Conservation (phyloP, 1,140 invertebrate species). For the Sminthurides bifidus region DNA sequence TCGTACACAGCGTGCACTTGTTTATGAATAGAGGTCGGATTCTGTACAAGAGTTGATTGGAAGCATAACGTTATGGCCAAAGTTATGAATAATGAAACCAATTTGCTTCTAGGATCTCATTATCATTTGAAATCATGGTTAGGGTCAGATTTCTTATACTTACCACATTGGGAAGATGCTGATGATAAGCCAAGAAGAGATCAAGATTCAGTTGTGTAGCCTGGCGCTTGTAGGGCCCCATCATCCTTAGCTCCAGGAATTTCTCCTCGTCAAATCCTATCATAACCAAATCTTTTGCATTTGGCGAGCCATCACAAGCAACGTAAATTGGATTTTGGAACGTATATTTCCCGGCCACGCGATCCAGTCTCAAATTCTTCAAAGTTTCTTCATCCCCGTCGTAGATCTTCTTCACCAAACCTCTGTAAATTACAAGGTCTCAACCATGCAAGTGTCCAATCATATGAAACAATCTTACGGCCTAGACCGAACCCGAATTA, state of each 20-base stretch:
- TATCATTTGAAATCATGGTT: neutral
- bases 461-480: too few species aligned
- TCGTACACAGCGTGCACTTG: constrained; percentile 30
- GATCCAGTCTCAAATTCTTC: constrained; percentile 2
- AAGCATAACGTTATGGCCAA: neutral
- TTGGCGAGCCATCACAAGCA: constrained; percentile 12
- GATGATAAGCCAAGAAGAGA: constrained; percentile 12
- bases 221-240: constrained; percentile 17
- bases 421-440: too few species aligned
- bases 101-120: neutral
- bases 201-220: constrained; percentile 16
- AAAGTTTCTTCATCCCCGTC: constrained; percentile 2
- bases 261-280: constrained; percentile 14
- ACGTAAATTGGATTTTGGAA: constrained; percentile 11
- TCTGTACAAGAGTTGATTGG: neutral
- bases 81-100: neutral
- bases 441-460: too few species aligned
- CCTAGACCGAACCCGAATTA: too few species aligned
- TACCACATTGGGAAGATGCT: constrained; percentile 10
- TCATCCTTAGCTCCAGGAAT: constrained; percentile 15
- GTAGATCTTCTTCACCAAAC: constrained; percentile 13
- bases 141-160: neutral
- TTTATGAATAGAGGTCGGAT: neutral
- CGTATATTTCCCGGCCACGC: constrained; percentile 6
- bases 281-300: constrained; percentile 18